These are phyloP conservation scores for Perca fluviatilis DNA, from an alignment of 2,113 vertebrate genomes.

Conservation along the genomic window DNA sequence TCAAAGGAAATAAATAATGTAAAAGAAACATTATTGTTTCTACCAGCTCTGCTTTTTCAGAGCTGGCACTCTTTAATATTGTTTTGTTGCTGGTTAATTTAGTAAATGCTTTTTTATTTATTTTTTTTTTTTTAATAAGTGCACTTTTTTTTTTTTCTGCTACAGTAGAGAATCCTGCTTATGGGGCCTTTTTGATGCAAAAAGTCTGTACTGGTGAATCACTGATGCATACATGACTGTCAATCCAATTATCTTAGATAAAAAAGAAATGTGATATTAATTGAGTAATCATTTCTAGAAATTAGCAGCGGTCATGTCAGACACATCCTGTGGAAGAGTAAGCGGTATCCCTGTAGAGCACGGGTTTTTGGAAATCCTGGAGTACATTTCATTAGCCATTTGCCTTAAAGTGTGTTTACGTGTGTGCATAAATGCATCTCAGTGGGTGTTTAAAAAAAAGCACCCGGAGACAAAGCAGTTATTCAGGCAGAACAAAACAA, in stretches of 20 bases:
- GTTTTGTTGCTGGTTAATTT: not conserved
- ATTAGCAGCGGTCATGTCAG: slow-evolving; percentile 52
- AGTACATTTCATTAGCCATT: slow-evolving; percentile 56
- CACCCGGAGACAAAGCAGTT: slow-evolving; percentile 63
- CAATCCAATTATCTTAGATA: slow-evolving; percentile 35
- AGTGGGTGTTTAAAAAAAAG: slow-evolving; percentile 52
- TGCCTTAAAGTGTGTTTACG: slow-evolving; percentile 61
- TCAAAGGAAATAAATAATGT: not conserved
- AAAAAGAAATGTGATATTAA: slow-evolving; percentile 53
- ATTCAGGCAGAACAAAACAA: slow-evolving; percentile 58
- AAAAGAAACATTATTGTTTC: not conserved
- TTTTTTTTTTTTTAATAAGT: not conserved
- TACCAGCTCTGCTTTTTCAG: not conserved
- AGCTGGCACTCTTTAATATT: not conserved
- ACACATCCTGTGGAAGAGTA: slow-evolving; percentile 42
- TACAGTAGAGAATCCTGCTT: not conserved
- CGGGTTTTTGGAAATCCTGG: slow-evolving; percentile 31
- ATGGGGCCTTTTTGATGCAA: not conserved
- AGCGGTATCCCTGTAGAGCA: slow-evolving; percentile 26
- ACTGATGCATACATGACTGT: slow-evolving; percentile 45
- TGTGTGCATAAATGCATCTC: slow-evolving; percentile 51
- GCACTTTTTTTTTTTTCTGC: slow-evolving; percentile 22
- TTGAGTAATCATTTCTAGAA: slow-evolving; percentile 25
- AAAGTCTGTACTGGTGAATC: not conserved
- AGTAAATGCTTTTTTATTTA: not conserved